Conservation (phyloP, 2,888 invertebrate species). For the Temnothorax rugatulus region DNA sequence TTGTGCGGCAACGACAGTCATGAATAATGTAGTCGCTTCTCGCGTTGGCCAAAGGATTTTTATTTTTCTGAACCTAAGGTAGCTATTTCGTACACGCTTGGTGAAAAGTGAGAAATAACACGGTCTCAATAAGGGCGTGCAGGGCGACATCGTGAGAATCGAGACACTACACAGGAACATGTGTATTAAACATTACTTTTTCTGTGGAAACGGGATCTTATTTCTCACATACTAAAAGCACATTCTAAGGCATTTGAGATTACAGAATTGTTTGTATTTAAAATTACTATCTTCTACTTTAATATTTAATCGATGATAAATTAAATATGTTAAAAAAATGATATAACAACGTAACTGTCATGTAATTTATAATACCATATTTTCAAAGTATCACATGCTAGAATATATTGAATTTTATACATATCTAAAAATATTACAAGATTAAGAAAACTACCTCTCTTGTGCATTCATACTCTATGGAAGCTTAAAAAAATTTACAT, state of each 20-base stretch:
- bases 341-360: not conserved
- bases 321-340: not conserved
- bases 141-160: not conserved
- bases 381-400: not conserved
- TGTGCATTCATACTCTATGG: not conserved
- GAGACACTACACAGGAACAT: not conserved
- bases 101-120: constrained; percentile 21
- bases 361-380: not conserved
- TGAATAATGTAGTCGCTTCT: constrained; percentile 74
- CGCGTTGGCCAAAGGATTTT: constrained; percentile 62
- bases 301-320: not conserved
- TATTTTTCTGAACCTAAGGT: constrained; percentile 49
- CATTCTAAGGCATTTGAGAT: not conserved
- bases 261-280: not conserved
- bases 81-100: constrained; percentile 26
- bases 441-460: not conserved
- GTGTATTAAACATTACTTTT: not conserved
- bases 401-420: not conserved
- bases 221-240: not conserved
- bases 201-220: not conserved
- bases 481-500: not conserved
- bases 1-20: constrained; percentile 50
- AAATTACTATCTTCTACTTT: not conserved
- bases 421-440: not conserved
- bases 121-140: not conserved